Percentiles rank a stretch among this genome's conserved stretches.
Evolutionary conservation across 2,888 invertebrate species (phyloP).

Genomic region (Patella depressa): DNA sequence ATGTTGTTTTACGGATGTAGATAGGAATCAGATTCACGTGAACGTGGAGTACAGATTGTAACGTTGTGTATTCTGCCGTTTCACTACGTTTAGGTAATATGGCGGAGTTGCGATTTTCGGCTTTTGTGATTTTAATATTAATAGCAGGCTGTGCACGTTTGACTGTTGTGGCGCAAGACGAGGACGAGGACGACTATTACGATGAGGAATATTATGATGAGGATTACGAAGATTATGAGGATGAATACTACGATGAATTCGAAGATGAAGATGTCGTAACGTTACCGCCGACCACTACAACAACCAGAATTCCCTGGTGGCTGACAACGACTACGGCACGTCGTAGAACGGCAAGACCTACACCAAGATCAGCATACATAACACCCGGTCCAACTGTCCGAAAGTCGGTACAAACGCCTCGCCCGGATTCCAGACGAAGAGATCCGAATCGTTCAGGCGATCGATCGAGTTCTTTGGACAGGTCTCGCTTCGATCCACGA

Average conservation of each 20-base stretch:
- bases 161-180: neutral
- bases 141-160: neutral
- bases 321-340: neutral
- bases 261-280: neutral
- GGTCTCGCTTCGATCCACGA: no score
- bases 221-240: neutral
- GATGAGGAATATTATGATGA: neutral
- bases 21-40: neutral
- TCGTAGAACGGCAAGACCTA: neutral
- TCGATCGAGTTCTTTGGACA: neutral
- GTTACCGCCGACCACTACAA: neutral
- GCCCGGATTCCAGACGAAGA: neutral
- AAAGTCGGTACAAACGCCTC: neutral
- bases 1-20: neutral
- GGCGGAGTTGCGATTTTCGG: neutral
- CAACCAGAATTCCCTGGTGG: conserved; percentile 1
- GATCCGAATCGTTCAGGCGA: neutral
- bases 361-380: neutral
- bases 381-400: conserved; percentile 2
- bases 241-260: neutral
- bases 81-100: neutral
- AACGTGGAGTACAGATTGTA: neutral
- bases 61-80: neutral
- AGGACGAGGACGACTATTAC: neutral
- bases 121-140: neutral